Evolutionary conservation across 2,113 vertebrate genomes (phyloP).

Genomic region (Halcyon malimbica): DNA sequence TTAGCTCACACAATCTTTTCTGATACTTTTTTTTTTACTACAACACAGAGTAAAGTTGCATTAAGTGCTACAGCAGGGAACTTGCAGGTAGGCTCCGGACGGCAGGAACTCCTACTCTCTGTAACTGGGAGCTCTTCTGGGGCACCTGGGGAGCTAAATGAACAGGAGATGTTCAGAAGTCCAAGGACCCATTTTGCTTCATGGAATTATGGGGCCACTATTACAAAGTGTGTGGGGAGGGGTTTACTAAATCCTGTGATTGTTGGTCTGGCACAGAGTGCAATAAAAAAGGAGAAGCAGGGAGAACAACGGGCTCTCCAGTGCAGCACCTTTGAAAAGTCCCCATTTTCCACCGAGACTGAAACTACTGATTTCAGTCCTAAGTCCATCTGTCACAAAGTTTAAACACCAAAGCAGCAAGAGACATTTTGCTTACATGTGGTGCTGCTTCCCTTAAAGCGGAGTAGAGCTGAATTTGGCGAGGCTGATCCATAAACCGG

Average conservation of each 20-base stretch:
- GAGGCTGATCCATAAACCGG: neutral
- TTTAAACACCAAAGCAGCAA: neutral
- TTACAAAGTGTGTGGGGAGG: neutral
- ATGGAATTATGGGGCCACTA: neutral
- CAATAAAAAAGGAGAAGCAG: neutral
- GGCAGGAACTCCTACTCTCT: neutral
- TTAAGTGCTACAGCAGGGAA: neutral
- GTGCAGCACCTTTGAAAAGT: neutral
- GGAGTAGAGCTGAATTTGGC: neutral
- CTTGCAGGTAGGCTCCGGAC: fast-evolving
- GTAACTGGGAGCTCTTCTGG: neutral
- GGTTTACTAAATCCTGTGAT: neutral
- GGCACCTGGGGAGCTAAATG: neutral
- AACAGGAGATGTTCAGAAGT: neutral
- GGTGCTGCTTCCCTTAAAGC: neutral
- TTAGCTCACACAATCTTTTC: neutral
- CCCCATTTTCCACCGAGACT: neutral
- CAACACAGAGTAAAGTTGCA: fast-evolving
- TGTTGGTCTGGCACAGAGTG: neutral
- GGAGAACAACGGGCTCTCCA: neutral
- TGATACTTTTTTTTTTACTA: neutral
- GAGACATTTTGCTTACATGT: neutral
- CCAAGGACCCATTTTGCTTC: neutral
- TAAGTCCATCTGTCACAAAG: neutral
- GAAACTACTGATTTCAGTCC: neutral